These are phyloP conservation scores for Xenopus laevis DNA, from an alignment of 2,113 vertebrate species.

Conservation along the genomic window DNA sequence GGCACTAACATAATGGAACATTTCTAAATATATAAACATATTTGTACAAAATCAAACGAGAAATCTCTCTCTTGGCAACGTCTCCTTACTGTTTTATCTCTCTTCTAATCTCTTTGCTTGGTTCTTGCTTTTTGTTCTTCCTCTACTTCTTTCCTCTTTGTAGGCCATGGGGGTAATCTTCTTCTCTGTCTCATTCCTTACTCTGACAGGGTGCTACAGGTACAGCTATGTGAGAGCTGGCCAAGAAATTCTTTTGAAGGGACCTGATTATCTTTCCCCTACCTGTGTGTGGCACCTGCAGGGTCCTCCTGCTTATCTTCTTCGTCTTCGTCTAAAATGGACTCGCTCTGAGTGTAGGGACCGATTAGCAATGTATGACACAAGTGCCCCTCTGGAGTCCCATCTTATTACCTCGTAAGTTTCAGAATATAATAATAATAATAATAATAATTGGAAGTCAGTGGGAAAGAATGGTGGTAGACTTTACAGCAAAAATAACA, in stretches of 20 bases:
- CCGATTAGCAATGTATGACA: conserved; percentile 78
- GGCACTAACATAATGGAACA: no score
- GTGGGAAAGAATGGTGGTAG: not conserved
- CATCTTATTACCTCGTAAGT: conserved; percentile 89
- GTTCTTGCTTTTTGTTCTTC: no score
- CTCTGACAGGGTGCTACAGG: conserved; percentile 78
- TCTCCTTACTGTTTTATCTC: no score
- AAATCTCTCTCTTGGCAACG: no score
- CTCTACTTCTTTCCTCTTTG: no score
- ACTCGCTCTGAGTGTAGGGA: conserved; percentile 79
- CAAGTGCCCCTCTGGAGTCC: conserved; percentile 65
- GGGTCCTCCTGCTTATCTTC: conserved; percentile 64
- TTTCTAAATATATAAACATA: no score
- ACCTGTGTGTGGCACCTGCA: conserved; percentile 89
- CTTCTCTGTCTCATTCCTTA: not conserved
- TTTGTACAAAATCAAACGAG: no score
- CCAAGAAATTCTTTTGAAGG: conserved; percentile 61
- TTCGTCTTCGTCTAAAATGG: conserved; percentile 84
- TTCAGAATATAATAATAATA: no score
- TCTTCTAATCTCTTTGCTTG: no score
- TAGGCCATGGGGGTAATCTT: not conserved
- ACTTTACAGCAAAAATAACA: not conserved
- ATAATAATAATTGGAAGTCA: not conserved
- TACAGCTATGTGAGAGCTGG: conserved; percentile 70
- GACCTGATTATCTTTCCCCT: conserved; percentile 72